Evolutionary conservation across 2,113 vertebrate genomes (phyloP), one percentile per base, ranked within the genome.

Genomic region (Aegithalos caudatus): DNA sequence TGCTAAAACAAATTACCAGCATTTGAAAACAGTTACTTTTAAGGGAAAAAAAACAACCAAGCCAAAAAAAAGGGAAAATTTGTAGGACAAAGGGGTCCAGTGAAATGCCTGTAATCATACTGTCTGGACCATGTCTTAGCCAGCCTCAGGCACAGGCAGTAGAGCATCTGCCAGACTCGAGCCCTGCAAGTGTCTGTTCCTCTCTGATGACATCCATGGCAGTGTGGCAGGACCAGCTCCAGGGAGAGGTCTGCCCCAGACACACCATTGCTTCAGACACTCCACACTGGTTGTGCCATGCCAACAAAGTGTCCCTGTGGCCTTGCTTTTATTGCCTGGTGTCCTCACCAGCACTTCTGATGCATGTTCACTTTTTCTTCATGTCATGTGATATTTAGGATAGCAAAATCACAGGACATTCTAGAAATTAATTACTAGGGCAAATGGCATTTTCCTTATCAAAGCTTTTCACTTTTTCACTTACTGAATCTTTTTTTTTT

Each of bases 171-270:
- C 7, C 7, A 70, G 42, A 48, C 28, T 57, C 7, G 1, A 7
- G 42, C 48, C 50, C 56, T 78, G 38, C 37, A 18, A 27, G 50
- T 20, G 24, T 20, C 37, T 44, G n/a, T 31, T 78, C 45, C 28
- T 82, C 71, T 69, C 40, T 1, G 0, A 0, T 22, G 24, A 10
- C 24, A 53, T 61, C 2, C 19, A 17, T 4, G 19, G 40, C 50
- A 60, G 35, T 9, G 1, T 64, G 62, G 33, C 9, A 3, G 84
- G 58, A 38, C 16, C n/a, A 48, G n/a, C 54, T 64, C 28, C 8
- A 7, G 2, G 3, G 54, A 50, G 20, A 3, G 51, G 5, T 67
- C 66, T 56, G 44, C n/a, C 31, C 42, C 50, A 44, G 33, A 3
- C 44, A 19, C 23, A 6, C 12, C 45, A 47, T 47, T 37, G 16